Evolutionary conservation across 2,113 vertebrate genomes (phyloP).

Genomic region (Budorcas taxicolor): DNA sequence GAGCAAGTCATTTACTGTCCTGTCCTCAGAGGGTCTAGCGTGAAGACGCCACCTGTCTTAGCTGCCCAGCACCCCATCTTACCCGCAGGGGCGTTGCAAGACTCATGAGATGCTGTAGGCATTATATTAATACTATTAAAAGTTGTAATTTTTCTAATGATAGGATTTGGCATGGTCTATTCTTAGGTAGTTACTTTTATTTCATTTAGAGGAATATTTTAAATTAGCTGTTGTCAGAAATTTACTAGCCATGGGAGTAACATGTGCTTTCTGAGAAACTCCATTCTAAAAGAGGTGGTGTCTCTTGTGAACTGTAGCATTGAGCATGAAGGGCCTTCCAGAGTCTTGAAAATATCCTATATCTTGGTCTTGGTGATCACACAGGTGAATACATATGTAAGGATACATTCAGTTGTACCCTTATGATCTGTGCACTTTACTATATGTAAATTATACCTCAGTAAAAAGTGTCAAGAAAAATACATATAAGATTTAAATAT

Average conservation of each 20-base stretch:
- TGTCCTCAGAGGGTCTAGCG: background rate
- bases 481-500: background rate
- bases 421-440: background rate
- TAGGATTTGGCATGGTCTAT: background rate
- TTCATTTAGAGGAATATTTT: background rate
- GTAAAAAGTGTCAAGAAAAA: background rate
- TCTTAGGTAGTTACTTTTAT: background rate
- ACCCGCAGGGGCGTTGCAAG: rapidly evolving
- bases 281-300: background rate
- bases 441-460: background rate
- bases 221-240: constrained; percentile 5
- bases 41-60: background rate
- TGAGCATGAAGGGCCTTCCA: background rate
- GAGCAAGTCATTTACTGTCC: background rate
- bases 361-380: background rate
- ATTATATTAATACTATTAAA: background rate
- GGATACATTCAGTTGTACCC: background rate
- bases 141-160: background rate
- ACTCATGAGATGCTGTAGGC: background rate
- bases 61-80: background rate
- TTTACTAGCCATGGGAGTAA: background rate
- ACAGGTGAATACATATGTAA: background rate
- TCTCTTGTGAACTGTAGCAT: background rate
- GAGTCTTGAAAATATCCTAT: background rate
- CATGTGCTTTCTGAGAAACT: constrained; percentile 4